Conservation (phyloP, 2,113 vertebrate genomes). For the Leptobrachium ailaonicum region DNA sequence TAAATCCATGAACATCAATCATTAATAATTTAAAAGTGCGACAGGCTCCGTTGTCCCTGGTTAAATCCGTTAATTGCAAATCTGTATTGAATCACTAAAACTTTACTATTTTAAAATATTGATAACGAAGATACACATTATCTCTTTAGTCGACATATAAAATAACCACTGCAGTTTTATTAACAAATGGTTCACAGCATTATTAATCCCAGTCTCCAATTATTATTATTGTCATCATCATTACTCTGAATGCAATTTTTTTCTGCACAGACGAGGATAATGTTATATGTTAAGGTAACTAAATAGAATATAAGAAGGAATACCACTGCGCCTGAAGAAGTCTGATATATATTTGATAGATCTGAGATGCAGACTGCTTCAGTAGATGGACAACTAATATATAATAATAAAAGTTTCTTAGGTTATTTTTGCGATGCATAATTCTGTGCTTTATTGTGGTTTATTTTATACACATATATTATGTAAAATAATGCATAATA, state of each 20-base stretch:
- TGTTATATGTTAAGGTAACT: neutral
- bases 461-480: conserved; percentile 29
- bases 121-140: conserved; percentile 5
- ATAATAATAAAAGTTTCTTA: conserved; percentile 30
- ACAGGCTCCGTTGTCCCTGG: neutral
- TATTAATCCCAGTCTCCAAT: conserved; percentile 3
- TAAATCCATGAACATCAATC: conserved; percentile 54
- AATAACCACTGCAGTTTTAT: neutral
- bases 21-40: conserved; percentile 43
- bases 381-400: neutral
- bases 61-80: neutral
- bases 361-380: neutral
- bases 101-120: conserved; percentile 10
- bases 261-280: conserved; percentile 22
- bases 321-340: conserved; percentile 9
- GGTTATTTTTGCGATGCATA: conserved; percentile 32
- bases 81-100: conserved; percentile 1
- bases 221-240: neutral
- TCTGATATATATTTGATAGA: neutral
- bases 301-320: conserved; percentile 16
- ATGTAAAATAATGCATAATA: conserved; percentile 48
- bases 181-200: neutral
- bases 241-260: neutral
- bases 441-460: conserved; percentile 47
- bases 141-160: neutral